Evolutionary conservation across 2,888 invertebrate genomes (phyloP).

Genomic region (Calameuta idolon): DNA sequence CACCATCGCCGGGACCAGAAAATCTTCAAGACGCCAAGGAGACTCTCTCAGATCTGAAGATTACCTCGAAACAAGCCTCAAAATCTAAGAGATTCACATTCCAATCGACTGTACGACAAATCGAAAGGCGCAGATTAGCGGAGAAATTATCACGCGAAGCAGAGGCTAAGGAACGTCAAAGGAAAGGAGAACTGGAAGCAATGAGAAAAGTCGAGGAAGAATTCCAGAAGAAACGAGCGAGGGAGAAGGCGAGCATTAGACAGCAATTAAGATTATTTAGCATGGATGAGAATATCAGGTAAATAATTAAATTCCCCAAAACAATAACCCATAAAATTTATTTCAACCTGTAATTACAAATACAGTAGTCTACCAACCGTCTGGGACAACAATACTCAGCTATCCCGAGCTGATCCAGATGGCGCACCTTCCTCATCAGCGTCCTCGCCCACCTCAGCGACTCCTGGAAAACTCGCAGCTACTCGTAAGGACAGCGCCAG

Average conservation of each 20-base stretch:
- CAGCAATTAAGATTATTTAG: slow-evolving; percentile 81
- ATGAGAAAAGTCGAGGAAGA: slow-evolving; percentile 90
- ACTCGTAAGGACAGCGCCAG: slow-evolving; percentile 47
- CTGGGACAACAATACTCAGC: slow-evolving; percentile 63
- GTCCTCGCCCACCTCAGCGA: slow-evolving; percentile 69
- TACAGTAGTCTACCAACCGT: slow-evolving; percentile 48
- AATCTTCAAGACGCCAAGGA: slow-evolving; percentile 58
- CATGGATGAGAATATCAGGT: slow-evolving; percentile 72
- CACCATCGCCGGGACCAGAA: slow-evolving; percentile 51
- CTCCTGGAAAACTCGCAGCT: slow-evolving; percentile 41
- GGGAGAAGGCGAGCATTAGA: slow-evolving; percentile 80
- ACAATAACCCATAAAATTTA: not conserved
- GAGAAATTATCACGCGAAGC: slow-evolving; percentile 83
- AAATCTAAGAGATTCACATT: slow-evolving; percentile 81
- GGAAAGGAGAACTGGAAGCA: slow-evolving; percentile 82
- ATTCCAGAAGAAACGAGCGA: slow-evolving; percentile 85
- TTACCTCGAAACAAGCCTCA: slow-evolving; percentile 34
- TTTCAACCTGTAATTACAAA: slow-evolving; percentile 1
- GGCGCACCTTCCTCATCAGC: slow-evolving; percentile 75
- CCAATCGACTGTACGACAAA: slow-evolving; percentile 86
- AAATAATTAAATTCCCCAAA: not conserved
- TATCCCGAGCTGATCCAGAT: slow-evolving; percentile 77
- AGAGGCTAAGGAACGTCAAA: slow-evolving; percentile 80
- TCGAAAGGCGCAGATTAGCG: slow-evolving; percentile 79
- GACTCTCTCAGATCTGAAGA: slow-evolving; percentile 33